phyloP scores from a whole-genome alignment of 2,888 invertebrate genomes.

The Tachina grossa region DNA sequence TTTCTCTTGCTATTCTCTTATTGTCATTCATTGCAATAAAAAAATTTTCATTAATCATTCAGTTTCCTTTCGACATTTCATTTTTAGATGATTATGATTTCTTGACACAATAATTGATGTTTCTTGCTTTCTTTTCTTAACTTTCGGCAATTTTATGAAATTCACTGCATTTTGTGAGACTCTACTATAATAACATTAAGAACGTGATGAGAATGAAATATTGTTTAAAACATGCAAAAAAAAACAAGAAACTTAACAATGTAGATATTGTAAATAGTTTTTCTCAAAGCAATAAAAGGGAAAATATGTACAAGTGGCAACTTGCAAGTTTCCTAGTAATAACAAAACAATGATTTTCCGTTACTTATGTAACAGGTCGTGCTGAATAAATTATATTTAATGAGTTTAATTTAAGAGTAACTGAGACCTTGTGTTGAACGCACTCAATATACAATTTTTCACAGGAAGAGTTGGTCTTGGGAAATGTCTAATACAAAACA shows the following conservation, averaged over 20 bases:
- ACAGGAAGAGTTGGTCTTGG: no score
- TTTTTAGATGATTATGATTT: constrained; percentile 34
- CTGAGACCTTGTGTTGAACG: no score
- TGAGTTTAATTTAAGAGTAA: no score
- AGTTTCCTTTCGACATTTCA: constrained; percentile 14
- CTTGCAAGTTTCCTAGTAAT: no score
- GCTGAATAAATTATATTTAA: no score
- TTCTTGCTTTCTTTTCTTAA: constrained; percentile 9
- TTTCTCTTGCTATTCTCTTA: background rate
- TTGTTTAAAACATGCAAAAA: background rate
- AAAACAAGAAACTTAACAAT: no score
- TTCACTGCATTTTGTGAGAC: background rate
- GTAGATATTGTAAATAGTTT: no score
- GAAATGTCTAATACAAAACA: no score
- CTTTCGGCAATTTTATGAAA: constrained; percentile 5
- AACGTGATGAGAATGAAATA: background rate
- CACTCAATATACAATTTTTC: no score
- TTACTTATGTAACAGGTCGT: no score
- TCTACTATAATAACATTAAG: background rate
- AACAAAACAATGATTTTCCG: no score
- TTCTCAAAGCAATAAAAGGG: no score
- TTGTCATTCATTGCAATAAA: constrained; percentile 1
- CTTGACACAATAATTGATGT: constrained; percentile 23
- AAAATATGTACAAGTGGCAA: background rate
- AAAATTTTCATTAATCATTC: constrained; percentile 46